Percentiles rank a stretch among this genome's conserved stretches.
Conservation (phyloP, 1,140 invertebrate species). For the Ceratitis capitata region DNA sequence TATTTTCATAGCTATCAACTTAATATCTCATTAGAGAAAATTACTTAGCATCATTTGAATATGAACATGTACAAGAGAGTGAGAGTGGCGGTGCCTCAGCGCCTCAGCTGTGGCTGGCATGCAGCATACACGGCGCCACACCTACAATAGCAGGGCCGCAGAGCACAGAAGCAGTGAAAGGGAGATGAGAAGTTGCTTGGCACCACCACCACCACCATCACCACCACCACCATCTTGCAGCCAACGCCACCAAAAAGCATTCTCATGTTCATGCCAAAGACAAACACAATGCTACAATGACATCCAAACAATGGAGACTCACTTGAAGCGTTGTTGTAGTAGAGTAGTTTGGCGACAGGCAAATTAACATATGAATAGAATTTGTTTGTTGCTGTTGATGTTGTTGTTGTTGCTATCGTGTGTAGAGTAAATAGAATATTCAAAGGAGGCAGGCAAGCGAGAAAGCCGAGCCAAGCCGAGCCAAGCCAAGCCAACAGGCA, state of each 20-base stretch:
- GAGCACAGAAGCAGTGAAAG: neutral
- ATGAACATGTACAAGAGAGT: conserved; percentile 4
- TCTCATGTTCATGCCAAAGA: conserved; percentile 16
- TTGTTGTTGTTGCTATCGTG: too few species aligned
- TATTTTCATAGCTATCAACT: neutral
- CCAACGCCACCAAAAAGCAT: conserved; percentile 18
- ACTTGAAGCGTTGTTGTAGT: neutral
- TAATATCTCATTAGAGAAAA: conserved; percentile 34
- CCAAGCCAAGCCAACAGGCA: too few species aligned
- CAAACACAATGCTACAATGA: conserved; percentile 35
- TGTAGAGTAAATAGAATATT: neutral
- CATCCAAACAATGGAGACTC: conserved; percentile 3
- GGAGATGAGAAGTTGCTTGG: neutral
- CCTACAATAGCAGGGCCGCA: neutral
- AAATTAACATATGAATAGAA: conserved; percentile 37
- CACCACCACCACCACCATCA: too few species aligned
- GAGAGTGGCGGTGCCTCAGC: neutral
- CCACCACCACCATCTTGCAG: neutral
- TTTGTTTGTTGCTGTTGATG: too few species aligned
- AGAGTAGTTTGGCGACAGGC: conserved; percentile 34
- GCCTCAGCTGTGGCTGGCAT: neutral
- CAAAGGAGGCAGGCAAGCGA: neutral
- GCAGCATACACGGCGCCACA: neutral
- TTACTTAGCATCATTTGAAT: conserved; percentile 36
- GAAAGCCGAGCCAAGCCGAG: neutral